These are phyloP conservation scores for Oncopeltus fasciatus DNA, from an alignment of 1,140 invertebrate species.

Conservation along the genomic window DNA sequence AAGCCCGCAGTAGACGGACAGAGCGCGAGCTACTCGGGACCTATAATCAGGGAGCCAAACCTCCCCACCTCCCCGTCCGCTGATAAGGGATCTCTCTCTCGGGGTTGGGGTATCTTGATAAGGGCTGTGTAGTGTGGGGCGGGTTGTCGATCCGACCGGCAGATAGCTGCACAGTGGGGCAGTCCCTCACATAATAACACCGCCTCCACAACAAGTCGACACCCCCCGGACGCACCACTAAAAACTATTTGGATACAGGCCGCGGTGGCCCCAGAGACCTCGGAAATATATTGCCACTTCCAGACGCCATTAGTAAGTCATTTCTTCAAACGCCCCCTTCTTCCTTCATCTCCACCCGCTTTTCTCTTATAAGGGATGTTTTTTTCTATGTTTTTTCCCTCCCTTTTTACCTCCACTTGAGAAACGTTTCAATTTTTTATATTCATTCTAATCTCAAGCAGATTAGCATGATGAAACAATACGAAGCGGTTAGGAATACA, in stretches of 20 bases:
- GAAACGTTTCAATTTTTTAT: too few species aligned
- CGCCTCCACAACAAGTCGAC: background rate
- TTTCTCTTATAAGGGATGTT: background rate
- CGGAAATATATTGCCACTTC: slow-evolving; percentile 6
- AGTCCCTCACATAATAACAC: slow-evolving; percentile 3
- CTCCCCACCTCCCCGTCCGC: too few species aligned
- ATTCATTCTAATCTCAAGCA: too few species aligned
- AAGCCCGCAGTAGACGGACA: too few species aligned
- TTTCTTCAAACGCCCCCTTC: background rate
- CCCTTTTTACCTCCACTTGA: too few species aligned
- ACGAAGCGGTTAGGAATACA: too few species aligned
- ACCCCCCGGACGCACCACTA: slow-evolving; percentile 1
- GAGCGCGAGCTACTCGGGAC: too few species aligned
- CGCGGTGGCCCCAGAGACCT: background rate
- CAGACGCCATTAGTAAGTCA: background rate
- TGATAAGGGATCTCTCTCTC: too few species aligned
- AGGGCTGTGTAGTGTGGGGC: background rate
- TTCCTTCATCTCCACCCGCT: background rate
- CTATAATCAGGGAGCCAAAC: background rate
- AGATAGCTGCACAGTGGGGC: too few species aligned
- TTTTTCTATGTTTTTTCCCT: background rate
- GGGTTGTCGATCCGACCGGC: background rate
- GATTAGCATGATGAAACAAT: too few species aligned
- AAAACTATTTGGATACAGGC: background rate
- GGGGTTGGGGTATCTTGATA: too few species aligned